Percentiles rank a stretch among this genome's conserved stretches.
phyloP scores from a whole-genome alignment of 1,140 invertebrate species.

The Cataglyphis hispanica region DNA sequence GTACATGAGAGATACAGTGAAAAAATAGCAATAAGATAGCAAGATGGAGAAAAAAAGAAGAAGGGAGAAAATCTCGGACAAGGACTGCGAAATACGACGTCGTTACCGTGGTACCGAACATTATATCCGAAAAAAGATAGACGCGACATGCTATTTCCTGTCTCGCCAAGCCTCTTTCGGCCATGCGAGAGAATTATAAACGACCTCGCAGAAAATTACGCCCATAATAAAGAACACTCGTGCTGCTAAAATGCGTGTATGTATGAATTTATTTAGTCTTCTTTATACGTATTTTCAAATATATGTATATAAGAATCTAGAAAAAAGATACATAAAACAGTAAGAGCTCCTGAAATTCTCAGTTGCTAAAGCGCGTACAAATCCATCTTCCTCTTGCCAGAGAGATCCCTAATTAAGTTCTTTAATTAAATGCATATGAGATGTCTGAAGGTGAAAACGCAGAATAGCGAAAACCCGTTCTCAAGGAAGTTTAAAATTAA shows the following conservation, averaged over 20 bases:
- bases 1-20: not conserved
- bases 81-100: slow-evolving; percentile 4
- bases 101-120: not conserved
- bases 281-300: not conserved
- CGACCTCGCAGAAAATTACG: slow-evolving; percentile 16
- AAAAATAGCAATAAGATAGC: not conserved
- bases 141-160: slow-evolving; percentile 10
- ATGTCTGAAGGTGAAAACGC: not conserved
- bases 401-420: slow-evolving; percentile 4
- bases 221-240: not conserved
- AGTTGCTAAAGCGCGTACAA: not conserved
- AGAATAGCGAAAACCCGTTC: not conserved
- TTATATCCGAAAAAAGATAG: slow-evolving; percentile 30
- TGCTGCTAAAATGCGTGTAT: not conserved
- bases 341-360: not conserved
- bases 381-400: too few species aligned
- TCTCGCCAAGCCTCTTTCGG: not conserved
- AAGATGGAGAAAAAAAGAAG: not conserved
- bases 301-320: not conserved
- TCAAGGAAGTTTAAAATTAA: not conserved
- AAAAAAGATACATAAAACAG: not conserved
- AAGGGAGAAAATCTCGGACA: not conserved
- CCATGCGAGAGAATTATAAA: not conserved
- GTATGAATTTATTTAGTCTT: not conserved
- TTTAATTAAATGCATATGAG: slow-evolving; percentile 6